These are phyloP conservation scores for Laterallus jamaicensis DNA, from an alignment of 2,113 vertebrate species.

Conservation along the genomic window DNA sequence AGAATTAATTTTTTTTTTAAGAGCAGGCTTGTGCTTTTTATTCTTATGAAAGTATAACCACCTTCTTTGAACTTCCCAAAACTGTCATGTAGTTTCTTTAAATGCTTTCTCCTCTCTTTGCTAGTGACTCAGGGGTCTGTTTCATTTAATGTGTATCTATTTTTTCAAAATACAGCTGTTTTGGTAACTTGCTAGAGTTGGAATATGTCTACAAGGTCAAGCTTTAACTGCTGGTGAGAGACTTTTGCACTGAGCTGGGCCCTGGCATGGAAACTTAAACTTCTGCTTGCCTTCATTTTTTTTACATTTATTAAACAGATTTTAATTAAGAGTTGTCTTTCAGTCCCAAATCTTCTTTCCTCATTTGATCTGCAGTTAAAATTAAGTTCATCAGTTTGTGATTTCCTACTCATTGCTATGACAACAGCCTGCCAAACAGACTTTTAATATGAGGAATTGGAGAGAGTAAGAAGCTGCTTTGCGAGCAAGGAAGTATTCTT, in stretches of 20 bases:
- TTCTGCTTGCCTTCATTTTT: neutral
- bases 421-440: neutral
- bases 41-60: neutral
- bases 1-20: no score
- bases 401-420: slow-evolving; percentile 1
- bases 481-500: neutral
- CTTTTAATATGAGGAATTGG: neutral
- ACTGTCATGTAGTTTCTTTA: neutral
- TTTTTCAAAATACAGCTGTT: neutral
- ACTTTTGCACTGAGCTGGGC: neutral
- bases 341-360: neutral
- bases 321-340: neutral
- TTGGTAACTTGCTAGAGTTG: neutral
- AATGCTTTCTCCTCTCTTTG: neutral
- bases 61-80: neutral
- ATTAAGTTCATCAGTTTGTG: slow-evolving; percentile 20
- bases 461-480: neutral
- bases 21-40: neutral
- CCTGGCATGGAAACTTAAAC: neutral
- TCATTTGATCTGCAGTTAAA: neutral
- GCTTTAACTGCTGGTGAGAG: neutral
- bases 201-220: neutral
- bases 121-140: neutral
- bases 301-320: neutral
- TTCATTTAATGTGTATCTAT: neutral